These are phyloP conservation scores for Hydropsyche betteni DNA, from an alignment of 2,888 invertebrate species.

Conservation along the genomic window DNA sequence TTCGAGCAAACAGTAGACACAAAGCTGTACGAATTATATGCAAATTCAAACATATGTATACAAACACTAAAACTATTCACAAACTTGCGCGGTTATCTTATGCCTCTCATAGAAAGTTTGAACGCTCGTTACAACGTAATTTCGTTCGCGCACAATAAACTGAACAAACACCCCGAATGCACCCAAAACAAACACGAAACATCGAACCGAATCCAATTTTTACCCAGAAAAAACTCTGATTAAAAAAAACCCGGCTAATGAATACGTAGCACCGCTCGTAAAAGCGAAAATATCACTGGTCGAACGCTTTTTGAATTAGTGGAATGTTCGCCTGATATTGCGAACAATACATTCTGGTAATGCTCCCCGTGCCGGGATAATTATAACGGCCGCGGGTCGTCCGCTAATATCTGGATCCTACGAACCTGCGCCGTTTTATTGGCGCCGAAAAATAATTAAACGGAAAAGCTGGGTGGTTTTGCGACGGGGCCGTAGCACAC, in stretches of 20 bases:
- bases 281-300: conserved; percentile 19
- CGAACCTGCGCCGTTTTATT: conserved; percentile 35
- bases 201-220: no score
- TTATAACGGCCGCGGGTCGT: conserved; percentile 26
- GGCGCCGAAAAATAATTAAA: conserved; percentile 37
- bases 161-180: not conserved
- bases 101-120: conserved; percentile 2
- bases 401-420: conserved; percentile 36
- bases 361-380: not conserved
- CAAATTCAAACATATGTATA: conserved; percentile 3
- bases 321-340: not conserved
- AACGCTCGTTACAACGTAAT: conserved; percentile 4
- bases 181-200: no score
- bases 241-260: not conserved
- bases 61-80: conserved; percentile 16
- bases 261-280: conserved; percentile 19
- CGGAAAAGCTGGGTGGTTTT: conserved; percentile 20
- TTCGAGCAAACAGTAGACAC: not conserved
- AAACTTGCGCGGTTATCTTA: conserved; percentile 17
- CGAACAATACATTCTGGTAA: not conserved
- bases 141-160: not conserved
- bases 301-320: not conserved
- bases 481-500: no score
- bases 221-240: no score
- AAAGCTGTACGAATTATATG: not conserved